Base-by-base conservation (phyloP, 2,797 vertebrate genomes). In the Phyllotis vaccarum region DNA sequence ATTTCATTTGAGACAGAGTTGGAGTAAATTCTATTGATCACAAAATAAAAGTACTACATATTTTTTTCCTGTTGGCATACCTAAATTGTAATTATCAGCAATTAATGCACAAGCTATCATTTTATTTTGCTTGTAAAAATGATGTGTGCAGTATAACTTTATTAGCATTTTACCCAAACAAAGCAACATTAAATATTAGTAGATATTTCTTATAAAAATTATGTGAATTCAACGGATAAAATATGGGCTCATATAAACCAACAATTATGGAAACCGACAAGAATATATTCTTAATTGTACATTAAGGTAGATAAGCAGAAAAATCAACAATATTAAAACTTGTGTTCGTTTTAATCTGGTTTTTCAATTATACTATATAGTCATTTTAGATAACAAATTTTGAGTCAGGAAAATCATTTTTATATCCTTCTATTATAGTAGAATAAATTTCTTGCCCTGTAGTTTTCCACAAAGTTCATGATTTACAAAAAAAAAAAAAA, bases 141-240 rank as follows among this genome's bases (percentile, higher is more conserved):
- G 72, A 80, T 43, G 31, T 17, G 19, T 37, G 37, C 13, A 17
- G 49, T 46, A 58, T 90, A 37, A 34, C 86, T 90, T 95, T 86
- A 85, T 52, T 29, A 83, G 29, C 37, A 91, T 92, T 21, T 89
- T 3, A 93, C 72, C 74, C 13, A 66, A 19, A 94, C 86, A 54
- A 93, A 31, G 46, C n/a, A 94, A 87, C 5, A 74, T 4, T 88
- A 27, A 16, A 93, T 85, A 93, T 54, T 13, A 62, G 19, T 66
- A 72, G 52, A 85, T 88, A 95, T 95, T 94, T 95, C 89, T 96
- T 86, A 88, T 54, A 7, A 85, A 96, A 94, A 92, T 92, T 92
- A 70, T 21, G 5, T 94, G 43, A 4, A 72, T 90, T 68, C 93
- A 93, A 92, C 76, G 81, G 49, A 83, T 95, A 93, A 96, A 96